Percentiles rank a stretch among this genome's conserved stretches.
These are phyloP conservation scores for Campylorhamphus procurvoides DNA, from an alignment of 2,113 vertebrate species.

Conservation along the genomic window DNA sequence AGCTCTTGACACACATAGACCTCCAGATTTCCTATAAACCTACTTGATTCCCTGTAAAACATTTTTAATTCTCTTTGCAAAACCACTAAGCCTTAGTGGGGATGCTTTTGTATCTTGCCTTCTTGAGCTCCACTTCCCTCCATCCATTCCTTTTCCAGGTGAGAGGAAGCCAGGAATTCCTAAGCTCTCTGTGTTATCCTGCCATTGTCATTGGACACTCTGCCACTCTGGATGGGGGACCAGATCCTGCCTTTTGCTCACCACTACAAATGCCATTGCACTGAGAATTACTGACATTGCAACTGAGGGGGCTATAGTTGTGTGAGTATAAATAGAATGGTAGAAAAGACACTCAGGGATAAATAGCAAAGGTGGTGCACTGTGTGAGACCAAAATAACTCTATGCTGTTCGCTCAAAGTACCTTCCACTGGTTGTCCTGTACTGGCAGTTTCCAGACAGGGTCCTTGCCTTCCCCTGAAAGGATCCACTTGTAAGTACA, in stretches of 20 bases:
- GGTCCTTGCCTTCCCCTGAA: background rate
- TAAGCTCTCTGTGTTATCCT: background rate
- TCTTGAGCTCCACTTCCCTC: background rate
- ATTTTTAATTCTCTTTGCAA: background rate
- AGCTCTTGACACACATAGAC: background rate
- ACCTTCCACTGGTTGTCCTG: rapidly evolving
- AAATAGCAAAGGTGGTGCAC: conserved; percentile 22
- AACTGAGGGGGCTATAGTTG: background rate
- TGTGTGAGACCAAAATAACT: conserved; percentile 34
- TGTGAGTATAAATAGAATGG: conserved; percentile 31
- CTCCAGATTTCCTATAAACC: background rate
- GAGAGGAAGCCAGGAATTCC: background rate
- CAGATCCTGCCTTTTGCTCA: background rate
- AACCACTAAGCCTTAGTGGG: background rate
- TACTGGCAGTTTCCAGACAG: background rate
- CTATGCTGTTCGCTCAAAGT: background rate
- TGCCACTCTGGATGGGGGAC: background rate
- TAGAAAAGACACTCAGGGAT: conserved; percentile 20
- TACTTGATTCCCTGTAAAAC: conserved; percentile 1
- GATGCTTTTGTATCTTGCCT: background rate
- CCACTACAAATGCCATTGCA: background rate
- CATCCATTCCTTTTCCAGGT: background rate
- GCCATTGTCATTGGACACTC: rapidly evolving
- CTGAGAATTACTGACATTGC: background rate
- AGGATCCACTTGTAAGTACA: background rate